Base-by-base conservation (phyloP, 2,797 vertebrate genomes). In the Sebastolobus altivelis region DNA sequence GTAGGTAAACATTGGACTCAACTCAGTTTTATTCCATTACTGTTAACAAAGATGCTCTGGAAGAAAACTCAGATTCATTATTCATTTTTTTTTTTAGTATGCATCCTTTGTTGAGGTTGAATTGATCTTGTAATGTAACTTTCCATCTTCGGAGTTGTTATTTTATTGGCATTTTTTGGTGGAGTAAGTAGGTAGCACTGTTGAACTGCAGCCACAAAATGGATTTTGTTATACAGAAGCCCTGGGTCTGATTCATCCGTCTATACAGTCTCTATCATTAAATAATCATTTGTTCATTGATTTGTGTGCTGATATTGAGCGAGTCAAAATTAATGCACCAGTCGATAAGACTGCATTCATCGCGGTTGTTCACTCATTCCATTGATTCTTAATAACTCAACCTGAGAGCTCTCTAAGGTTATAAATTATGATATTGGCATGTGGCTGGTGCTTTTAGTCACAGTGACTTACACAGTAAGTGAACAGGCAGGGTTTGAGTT, bases 251-350 rank as follows among this genome's bases (percentile, higher is more conserved):
- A 84, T 87, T 65, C 37, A 83, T 86, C 77, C 16, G 31, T 80
- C 66, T 62, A 33, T 65, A 75, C 52, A 18, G 56, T 61, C 46
- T 35, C 70, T 79, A 58, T 83, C 80, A 83, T 88, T 79, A 86
- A 83, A 77, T 80, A 69, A 86, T 92, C 58, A 76, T 87, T 86
- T 80, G 72, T 71, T 69, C 10, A 85, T 88, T 67, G 81, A 93
- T 86, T 86, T 69, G 63, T 61, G 31, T 55, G 73, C 75, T 52
- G 40, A 82, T 87, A 85, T 73, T 33, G 80, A 88, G 67, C 22
- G 49, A 65, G 68, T 20, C 22, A 12, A 77, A 88, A 85, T 85
- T 2, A 85, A 83, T 75, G 72, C 65, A 52, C 16, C 37, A 8
- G 73, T 90, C 80, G 2, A 87, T 88, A 33, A 16, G 9, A 55